phyloP scores from a whole-genome alignment of 2,113 vertebrate genomes.

The Bos javanicus region DNA sequence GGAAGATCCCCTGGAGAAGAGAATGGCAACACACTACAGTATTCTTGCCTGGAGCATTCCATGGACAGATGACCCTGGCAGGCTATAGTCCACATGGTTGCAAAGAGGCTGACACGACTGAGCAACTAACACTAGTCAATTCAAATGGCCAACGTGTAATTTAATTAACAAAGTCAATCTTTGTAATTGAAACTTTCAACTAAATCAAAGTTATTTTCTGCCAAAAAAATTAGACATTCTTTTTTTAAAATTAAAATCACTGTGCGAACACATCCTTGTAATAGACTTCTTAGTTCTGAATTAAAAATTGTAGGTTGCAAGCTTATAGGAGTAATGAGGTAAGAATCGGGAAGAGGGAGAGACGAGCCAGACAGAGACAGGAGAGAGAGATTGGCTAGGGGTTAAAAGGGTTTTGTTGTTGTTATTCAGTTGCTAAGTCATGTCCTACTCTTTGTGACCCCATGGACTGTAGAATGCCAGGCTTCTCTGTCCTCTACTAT shows the following conservation, averaged over 20 bases:
- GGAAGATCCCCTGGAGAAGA: not conserved
- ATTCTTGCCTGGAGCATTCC: not conserved
- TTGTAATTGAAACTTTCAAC: not conserved
- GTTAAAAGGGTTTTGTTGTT: not conserved
- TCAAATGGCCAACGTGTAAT: not conserved
- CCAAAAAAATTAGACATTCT: not conserved
- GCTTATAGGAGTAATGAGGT: not conserved
- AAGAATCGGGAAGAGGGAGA: not conserved
- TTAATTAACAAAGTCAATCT: not conserved
- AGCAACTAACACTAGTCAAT: not conserved
- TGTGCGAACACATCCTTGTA: not conserved
- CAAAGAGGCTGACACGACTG: not conserved
- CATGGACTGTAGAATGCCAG: not conserved
- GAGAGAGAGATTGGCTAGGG: not conserved
- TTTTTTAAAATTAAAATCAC: not conserved
- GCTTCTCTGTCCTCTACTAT: not conserved
- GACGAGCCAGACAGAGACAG: fast-evolving
- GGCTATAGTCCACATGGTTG: not conserved
- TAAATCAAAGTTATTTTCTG: not conserved
- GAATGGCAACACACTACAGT: not conserved
- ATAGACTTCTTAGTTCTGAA: not conserved
- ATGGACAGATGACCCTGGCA: not conserved
- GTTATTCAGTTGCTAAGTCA: not conserved
- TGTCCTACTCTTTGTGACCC: not conserved
- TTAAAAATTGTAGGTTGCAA: not conserved